Evolutionary conservation across 2,888 invertebrate genomes (phyloP).

Genomic region (Cinara cedri): DNA sequence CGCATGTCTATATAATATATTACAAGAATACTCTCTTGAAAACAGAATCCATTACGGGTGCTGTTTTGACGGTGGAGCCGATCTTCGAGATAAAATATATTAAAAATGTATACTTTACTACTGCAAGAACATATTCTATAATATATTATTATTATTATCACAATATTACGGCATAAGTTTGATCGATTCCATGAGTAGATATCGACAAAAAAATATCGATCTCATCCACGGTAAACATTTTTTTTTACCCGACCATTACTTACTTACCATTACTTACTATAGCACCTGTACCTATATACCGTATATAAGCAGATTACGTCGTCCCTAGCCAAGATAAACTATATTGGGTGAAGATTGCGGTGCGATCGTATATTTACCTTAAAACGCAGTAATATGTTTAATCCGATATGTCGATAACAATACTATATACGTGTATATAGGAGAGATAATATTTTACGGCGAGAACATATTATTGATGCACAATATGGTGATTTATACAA

Average conservation of each 20-base stretch:
- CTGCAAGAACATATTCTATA: background rate
- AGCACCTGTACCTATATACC: background rate
- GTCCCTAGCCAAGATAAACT: constrained; percentile 10
- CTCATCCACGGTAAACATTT: background rate
- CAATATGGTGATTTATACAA: too few species aligned
- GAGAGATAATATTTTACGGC: background rate
- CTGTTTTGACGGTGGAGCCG: background rate
- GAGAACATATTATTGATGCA: background rate
- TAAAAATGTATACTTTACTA: constrained; percentile 5
- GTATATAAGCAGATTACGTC: constrained; percentile 23
- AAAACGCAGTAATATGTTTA: background rate
- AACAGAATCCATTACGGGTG: background rate
- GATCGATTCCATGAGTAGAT: background rate
- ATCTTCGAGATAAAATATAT: background rate
- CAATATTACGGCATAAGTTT: background rate
- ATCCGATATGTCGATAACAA: background rate
- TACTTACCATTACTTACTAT: too few species aligned
- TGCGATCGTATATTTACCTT: constrained; percentile 19
- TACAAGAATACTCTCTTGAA: background rate
- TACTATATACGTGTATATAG: constrained; percentile 8
- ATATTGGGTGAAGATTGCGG: background rate
- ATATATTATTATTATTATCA: background rate
- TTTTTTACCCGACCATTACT: too few species aligned
- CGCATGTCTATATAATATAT: background rate
- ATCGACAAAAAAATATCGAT: background rate